Percentiles rank a stretch among this genome's conserved stretches.
Conservation (phyloP, 2,113 vertebrate species). For the Passer domesticus region DNA sequence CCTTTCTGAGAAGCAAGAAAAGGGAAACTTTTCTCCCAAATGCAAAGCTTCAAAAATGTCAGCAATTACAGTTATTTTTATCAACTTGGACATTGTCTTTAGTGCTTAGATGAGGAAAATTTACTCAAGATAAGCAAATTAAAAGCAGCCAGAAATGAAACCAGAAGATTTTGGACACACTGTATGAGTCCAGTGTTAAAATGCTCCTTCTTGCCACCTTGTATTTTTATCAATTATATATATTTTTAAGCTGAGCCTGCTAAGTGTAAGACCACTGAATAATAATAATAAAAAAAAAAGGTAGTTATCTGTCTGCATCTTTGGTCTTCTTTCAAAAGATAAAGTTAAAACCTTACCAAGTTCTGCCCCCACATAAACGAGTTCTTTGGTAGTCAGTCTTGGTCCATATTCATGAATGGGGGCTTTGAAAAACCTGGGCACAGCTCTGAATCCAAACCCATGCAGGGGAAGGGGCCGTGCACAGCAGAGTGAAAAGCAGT, state of each 20-base stretch:
- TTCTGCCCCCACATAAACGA: not conserved
- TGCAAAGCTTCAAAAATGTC: not conserved
- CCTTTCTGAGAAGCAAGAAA: constrained; percentile 20
- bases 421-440: not conserved
- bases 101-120: not conserved
- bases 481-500: not conserved
- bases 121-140: not conserved
- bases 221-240: not conserved
- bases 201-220: not conserved
- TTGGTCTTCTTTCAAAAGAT: not conserved
- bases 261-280: not conserved
- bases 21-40: not conserved
- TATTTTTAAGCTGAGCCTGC: not conserved
- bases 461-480: not conserved
- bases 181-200: not conserved
- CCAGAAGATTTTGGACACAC: not conserved
- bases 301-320: not conserved
- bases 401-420: not conserved
- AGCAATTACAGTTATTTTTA: not conserved
- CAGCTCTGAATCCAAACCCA: not conserved
- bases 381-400: not conserved
- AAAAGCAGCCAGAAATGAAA: not conserved
- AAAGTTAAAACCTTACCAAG: not conserved
- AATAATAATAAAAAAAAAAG: not conserved
- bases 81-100: not conserved